phyloP scores from a whole-genome alignment of 2,113 vertebrate species.

The Nerophis ophidion region DNA sequence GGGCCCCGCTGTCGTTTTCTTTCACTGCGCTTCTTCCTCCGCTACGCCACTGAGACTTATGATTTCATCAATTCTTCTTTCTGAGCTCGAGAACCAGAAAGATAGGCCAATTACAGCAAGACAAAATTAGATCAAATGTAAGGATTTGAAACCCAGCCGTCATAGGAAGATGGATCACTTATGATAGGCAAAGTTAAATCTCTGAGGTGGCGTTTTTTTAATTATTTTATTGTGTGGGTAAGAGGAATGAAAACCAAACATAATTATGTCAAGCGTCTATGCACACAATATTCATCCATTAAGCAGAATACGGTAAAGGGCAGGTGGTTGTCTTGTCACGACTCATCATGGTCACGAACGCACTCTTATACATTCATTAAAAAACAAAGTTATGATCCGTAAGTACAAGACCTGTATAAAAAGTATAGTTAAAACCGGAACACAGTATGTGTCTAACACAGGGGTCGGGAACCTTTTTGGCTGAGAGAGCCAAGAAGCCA shows the following conservation, averaged over 20 bases:
- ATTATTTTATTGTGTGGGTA: slow-evolving; percentile 36
- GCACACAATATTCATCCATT: no score
- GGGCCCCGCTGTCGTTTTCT: slow-evolving; percentile 42
- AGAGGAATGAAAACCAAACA: slow-evolving; percentile 41
- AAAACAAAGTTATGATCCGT: no score
- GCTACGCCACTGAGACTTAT: slow-evolving; percentile 32
- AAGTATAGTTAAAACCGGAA: no score
- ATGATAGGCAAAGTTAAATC: slow-evolving; percentile 36
- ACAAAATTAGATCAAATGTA: slow-evolving; percentile 53
- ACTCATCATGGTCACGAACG: no score
- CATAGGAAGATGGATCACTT: slow-evolving; percentile 52
- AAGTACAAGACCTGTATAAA: no score
- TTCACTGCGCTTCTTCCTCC: slow-evolving; percentile 21
- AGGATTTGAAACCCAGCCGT: slow-evolving; percentile 46
- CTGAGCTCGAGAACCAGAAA: slow-evolving; percentile 45
- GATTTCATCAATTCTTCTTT: slow-evolving; percentile 59
- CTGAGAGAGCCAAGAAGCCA: no score
- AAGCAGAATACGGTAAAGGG: no score
- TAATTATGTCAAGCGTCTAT: slow-evolving; percentile 2
- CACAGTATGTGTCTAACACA: no score
- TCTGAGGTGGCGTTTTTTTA: slow-evolving; percentile 20
- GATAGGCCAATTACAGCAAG: slow-evolving; percentile 55
- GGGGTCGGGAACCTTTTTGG: no score
- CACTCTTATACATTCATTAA: no score
- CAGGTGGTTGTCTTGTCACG: no score